Evolutionary conservation across 2,888 invertebrate species (phyloP).

Genomic region (Napeogenes sylphis): DNA sequence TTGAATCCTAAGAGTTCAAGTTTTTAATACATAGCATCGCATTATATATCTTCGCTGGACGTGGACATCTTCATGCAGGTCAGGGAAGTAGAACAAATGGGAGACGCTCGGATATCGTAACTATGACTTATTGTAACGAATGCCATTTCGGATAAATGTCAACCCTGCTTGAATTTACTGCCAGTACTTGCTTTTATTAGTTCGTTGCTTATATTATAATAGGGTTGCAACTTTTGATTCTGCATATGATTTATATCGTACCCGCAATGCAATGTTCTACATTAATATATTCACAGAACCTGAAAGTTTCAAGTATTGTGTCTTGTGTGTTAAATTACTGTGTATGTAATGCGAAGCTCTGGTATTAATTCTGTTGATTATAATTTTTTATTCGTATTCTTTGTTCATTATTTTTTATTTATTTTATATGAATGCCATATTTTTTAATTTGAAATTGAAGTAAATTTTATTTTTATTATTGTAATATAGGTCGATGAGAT

Average conservation of each 20-base stretch:
- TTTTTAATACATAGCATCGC: not conserved
- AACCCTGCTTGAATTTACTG: constrained; percentile 71
- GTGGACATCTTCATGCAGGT: constrained; percentile 26
- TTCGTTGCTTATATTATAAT: constrained; percentile 67
- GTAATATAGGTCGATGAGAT: too few relatives aligned
- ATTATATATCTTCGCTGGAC: constrained; percentile 1
- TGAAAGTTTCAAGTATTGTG: not conserved
- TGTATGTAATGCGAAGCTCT: constrained; percentile 1
- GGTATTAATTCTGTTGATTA: not conserved
- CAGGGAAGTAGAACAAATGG: constrained; percentile 67
- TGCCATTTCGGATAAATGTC: constrained; percentile 76
- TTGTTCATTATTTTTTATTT: not conserved
- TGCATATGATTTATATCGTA: not conserved
- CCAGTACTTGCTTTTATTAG: constrained; percentile 65
- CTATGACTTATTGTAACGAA: constrained; percentile 73
- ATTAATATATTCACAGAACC: too few relatives aligned
- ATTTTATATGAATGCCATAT: too few relatives aligned
- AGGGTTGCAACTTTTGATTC: constrained; percentile 18
- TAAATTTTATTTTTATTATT: too few relatives aligned
- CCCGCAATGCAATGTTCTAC: not conserved
- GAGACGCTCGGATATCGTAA: constrained; percentile 67
- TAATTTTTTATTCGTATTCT: not conserved
- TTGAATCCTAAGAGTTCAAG: too few relatives aligned
- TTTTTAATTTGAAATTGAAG: too few relatives aligned
- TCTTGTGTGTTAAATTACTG: not conserved